Conservation (phyloP, 2,113 vertebrate genomes). For the Bos taurus region ARS-UCD2.0 NC_037332.1:45666001-45666500, state of each 20-base stretch:
- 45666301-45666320: neutral
- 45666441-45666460: too few relatives aligned
- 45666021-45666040: neutral
- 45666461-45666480: too few relatives aligned
- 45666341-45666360: too few relatives aligned
- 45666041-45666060: neutral
- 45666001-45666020: neutral
- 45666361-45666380: too few relatives aligned
- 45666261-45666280: neutral
- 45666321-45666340: too few relatives aligned
- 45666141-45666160: neutral
- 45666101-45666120: neutral
- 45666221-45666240: neutral
- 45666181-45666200: rapidly evolving
- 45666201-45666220: neutral
- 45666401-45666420: too few relatives aligned
- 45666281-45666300: neutral
- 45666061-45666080: neutral
- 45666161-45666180: neutral
- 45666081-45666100: neutral
- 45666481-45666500: too few relatives aligned
- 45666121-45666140: neutral
- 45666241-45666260: neutral
- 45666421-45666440: too few relatives aligned
- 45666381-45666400: too few relatives aligned